phyloP scores from a whole-genome alignment of 2,888 invertebrate species.

The Lamproptera curius region DNA sequence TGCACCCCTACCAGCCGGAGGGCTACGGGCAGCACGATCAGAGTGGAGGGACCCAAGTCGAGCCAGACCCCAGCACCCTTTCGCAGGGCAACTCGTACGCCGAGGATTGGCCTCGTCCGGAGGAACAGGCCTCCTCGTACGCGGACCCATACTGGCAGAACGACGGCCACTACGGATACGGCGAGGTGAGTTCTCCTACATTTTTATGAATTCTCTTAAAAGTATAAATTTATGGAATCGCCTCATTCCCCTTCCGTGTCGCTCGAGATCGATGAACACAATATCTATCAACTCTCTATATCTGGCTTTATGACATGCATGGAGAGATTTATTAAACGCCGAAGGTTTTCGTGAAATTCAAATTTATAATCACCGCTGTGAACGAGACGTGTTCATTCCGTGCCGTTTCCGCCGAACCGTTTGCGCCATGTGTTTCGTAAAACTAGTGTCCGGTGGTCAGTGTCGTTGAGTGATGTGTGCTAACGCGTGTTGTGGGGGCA shows the following conservation, averaged over 20 bases:
- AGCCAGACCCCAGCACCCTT: slow-evolving; percentile 26
- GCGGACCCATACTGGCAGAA: slow-evolving; percentile 49
- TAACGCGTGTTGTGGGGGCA: slow-evolving; percentile 34
- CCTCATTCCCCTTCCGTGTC: no score
- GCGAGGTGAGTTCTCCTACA: slow-evolving; percentile 41
- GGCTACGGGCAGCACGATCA: slow-evolving; percentile 4
- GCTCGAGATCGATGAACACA: no score
- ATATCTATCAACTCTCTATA: not conserved
- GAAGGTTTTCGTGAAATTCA: not conserved
- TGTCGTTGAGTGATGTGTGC: slow-evolving; percentile 30
- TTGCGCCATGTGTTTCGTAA: slow-evolving; percentile 4
- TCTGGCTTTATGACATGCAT: slow-evolving; percentile 9
- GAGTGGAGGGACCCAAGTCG: slow-evolving; percentile 29
- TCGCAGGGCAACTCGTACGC: slow-evolving; percentile 26
- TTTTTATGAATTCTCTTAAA: no score
- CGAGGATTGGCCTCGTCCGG: slow-evolving; percentile 26
- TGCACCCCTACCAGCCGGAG: not conserved
- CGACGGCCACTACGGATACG: slow-evolving; percentile 40
- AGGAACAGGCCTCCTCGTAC: slow-evolving; percentile 37
- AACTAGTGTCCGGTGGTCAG: slow-evolving; percentile 16
- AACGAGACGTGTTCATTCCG: not conserved
- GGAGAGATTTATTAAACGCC: not conserved
- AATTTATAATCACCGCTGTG: not conserved
- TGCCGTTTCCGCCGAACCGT: not conserved
- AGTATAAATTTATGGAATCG: no score